A percentile compares a stretch with the other conserved stretches of the same genome.
These are phyloP conservation scores for Fregetta grallaria DNA, from an alignment of 2,113 vertebrate species.

Conservation along the genomic window DNA sequence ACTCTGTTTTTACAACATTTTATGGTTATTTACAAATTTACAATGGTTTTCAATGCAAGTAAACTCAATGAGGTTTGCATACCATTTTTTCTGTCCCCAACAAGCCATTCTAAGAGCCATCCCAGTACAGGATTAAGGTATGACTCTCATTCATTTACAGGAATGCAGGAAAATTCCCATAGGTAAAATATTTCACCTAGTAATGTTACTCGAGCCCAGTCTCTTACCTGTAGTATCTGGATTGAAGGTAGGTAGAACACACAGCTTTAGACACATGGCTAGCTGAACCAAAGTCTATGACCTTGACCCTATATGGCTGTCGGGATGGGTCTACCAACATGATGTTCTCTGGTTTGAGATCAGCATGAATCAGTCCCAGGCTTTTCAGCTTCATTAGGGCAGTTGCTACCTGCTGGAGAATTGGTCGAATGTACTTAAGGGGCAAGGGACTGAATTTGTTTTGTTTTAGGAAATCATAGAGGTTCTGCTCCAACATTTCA, in stretches of 20 bases:
- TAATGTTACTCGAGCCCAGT: background rate
- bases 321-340: conserved; percentile 97
- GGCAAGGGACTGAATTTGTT: conserved; percentile 99
- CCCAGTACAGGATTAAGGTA: background rate
- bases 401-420: conserved; percentile 96
- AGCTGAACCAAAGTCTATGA: conserved; percentile 98
- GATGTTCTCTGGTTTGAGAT: conserved; percentile 99
- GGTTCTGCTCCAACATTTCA: conserved; percentile 99
- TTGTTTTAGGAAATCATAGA: conserved; percentile 99
- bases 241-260: conserved; percentile 97
- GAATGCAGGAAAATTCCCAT: background rate
- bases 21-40: background rate
- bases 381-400: conserved; percentile 98
- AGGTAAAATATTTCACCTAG: background rate
- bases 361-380: conserved; percentile 95
- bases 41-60: background rate
- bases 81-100: background rate
- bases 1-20: background rate
- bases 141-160: background rate
- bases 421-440: conserved; percentile 95
- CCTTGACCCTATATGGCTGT: conserved; percentile 97
- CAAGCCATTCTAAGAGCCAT: background rate
- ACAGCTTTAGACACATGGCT: conserved; percentile 99
- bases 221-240: conserved; percentile 97
- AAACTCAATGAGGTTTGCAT: background rate